Percentiles rank a stretch among this genome's conserved stretches.
phyloP scores from a whole-genome alignment of 2,888 invertebrate genomes.

The Oasisia sp. region DNA sequence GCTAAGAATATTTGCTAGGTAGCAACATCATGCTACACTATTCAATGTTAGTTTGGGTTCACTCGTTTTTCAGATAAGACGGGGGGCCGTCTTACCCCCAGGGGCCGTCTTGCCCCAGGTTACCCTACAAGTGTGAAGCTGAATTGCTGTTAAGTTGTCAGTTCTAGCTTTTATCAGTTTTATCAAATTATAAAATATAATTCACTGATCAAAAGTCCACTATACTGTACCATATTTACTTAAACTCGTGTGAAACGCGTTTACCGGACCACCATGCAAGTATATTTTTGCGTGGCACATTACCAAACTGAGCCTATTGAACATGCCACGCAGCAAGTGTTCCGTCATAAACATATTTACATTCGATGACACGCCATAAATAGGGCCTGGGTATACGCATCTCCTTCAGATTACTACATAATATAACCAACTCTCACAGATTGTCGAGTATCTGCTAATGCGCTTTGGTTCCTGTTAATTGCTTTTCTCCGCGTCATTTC shows the following conservation, averaged over 20 bases:
- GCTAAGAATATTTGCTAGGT: too few species aligned
- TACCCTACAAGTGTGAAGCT: too few species aligned
- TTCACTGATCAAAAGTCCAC: background rate
- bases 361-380: background rate
- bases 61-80: too few species aligned
- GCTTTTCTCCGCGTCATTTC: constrained; percentile 3
- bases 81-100: too few species aligned
- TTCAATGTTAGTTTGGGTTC: too few species aligned
- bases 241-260: background rate
- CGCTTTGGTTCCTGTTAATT: background rate
- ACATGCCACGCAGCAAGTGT: background rate
- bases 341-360: background rate
- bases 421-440: background rate
- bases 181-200: too few species aligned
- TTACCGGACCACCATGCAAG: background rate
- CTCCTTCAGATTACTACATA: background rate
- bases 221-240: background rate
- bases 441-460: background rate
- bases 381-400: background rate
- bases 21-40: too few species aligned
- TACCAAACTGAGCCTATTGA: background rate
- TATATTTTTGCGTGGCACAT: background rate
- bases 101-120: too few species aligned
- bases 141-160: too few species aligned
- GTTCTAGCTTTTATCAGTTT: too few species aligned